These are phyloP conservation scores for Boleophthalmus pectinirostris DNA, from an alignment of 2,113 vertebrate genomes.

Conservation along the genomic window DNA sequence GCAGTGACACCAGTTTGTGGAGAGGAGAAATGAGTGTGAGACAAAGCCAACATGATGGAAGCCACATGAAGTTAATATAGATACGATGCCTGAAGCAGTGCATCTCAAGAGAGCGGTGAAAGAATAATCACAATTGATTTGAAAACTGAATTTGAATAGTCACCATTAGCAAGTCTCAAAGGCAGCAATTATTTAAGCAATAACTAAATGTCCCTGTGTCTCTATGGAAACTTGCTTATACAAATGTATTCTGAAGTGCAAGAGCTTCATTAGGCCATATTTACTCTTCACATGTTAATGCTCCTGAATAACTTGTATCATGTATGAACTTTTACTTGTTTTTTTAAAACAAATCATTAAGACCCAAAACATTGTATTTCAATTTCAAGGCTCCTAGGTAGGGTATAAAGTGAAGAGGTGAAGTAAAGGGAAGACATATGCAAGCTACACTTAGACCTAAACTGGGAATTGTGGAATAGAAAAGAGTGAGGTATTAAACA, in stretches of 20 bases:
- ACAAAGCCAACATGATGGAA: background rate
- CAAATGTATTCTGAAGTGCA: background rate
- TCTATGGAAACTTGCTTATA: background rate
- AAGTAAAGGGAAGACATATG: too few relatives aligned
- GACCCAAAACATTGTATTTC: background rate
- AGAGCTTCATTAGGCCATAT: background rate
- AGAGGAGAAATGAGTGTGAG: background rate
- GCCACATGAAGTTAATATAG: background rate
- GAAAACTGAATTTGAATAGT: background rate
- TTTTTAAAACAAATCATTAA: too few relatives aligned
- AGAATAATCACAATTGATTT: background rate
- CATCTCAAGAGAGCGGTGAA: background rate
- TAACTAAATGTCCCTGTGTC: background rate
- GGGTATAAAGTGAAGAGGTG: too few relatives aligned
- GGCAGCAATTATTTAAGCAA: background rate
- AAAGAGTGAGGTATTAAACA: background rate
- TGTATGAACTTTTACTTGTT: background rate
- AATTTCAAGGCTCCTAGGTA: too few relatives aligned
- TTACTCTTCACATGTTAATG: background rate
- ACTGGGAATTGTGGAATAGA: background rate
- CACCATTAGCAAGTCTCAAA: background rate
- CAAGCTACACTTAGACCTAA: too few relatives aligned
- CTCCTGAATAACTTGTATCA: background rate
- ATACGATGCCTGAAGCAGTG: background rate
- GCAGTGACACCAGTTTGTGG: background rate